Base-by-base conservation (phyloP, 2,797 vertebrate species). In the Heliangelus exortis region DNA sequence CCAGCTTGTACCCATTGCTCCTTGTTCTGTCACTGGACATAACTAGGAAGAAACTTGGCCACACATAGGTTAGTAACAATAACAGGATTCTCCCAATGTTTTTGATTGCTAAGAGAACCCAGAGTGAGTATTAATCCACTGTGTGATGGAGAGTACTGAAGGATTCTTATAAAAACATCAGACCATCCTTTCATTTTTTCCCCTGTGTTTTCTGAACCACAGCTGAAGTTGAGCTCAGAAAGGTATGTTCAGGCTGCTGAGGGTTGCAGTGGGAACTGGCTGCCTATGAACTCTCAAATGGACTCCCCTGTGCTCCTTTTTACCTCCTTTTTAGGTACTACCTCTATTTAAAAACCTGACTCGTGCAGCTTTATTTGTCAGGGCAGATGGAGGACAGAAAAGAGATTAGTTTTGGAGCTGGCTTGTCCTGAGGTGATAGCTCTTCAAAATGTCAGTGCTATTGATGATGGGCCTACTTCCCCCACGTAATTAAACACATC, bases 391-490 rank as follows among this genome's bases (percentile, higher is more conserved):
- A 89, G 91, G 89, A 92, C 90, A 84, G 92, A 87, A 93, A 89
- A 86, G 69, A 96, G 94, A 95, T 94, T 95, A 92, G 89, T 96
- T 94, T 92, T 86, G 92, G 78, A 95, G 82, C 75, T 84, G 73
- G 69, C 87, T 93, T 95, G 93, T 94, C 92, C 95, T 89, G 94
- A 90, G 92, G 92, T 95, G 90, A 87, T 95, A 93, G 84, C 92
- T 83, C 90, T 87, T 88, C 0, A 31, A 96, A 96, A 96, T 96
- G 96, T 92, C 92, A 96, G 79, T 82, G 12, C 76, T 89, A 89
- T 53, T 95, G 94, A 95, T 95, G 82, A 79, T 75, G 58, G 86
- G 78, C 48, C 93, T 84, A 61, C 89, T 71, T 58, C 78, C 66
- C 69, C 78, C 82, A 95, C 63, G 5, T 94, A 94, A 96, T 96